Conservation (phyloP, 2,888 invertebrate species). For the Eristalinus aeneus region DNA sequence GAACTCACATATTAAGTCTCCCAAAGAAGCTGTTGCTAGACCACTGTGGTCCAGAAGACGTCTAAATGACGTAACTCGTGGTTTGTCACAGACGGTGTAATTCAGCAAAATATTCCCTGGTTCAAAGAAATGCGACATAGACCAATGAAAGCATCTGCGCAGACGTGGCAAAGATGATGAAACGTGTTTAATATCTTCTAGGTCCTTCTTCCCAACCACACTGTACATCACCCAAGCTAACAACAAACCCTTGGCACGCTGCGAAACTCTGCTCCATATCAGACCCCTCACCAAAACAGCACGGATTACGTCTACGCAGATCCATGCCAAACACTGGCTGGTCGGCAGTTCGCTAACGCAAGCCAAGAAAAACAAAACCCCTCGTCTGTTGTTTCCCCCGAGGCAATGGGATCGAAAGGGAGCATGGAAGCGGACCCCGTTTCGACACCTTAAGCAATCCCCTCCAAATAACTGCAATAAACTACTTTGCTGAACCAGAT, state of each 20-base stretch:
- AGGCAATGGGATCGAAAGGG: background rate
- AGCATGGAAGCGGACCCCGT: background rate
- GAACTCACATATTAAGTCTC: no score
- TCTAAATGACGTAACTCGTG: no score
- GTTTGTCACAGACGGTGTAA: no score
- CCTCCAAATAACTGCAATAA: constrained; percentile 44
- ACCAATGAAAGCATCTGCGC: no score
- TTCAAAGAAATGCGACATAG: no score
- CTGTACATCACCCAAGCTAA: background rate
- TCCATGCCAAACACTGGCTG: background rate
- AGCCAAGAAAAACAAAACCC: background rate
- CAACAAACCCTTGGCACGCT: background rate
- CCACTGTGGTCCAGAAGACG: no score
- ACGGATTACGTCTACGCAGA: background rate
- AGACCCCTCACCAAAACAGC: background rate
- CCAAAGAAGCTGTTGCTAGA: no score
- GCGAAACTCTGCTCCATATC: background rate
- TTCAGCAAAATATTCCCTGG: no score
- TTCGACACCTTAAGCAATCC: constrained; percentile 36
- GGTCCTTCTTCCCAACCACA: background rate
- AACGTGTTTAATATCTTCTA: no score
- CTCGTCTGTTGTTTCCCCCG: background rate
- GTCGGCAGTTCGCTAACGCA: constrained; percentile 7
- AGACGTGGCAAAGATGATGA: no score
- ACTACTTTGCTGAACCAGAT: constrained; percentile 19